phyloP scores from a whole-genome alignment of 2,888 invertebrate species.

The Drosophila rellima region DNA sequence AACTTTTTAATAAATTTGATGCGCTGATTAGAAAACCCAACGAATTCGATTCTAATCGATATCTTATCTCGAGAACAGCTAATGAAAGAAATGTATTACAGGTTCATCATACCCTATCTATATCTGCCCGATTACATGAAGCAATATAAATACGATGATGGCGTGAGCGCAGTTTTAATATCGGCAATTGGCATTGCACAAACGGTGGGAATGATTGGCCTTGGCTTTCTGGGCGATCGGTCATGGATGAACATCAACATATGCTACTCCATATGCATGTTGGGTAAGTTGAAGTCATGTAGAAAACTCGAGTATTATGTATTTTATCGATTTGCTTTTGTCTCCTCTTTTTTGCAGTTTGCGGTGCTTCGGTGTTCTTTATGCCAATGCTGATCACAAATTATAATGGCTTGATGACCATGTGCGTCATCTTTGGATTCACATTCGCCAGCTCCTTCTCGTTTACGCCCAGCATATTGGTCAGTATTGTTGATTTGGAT shows the following conservation, averaged over 20 bases:
- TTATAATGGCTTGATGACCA: slow-evolving; percentile 77
- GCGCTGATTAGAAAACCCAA: background rate
- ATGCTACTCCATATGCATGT: slow-evolving; percentile 92
- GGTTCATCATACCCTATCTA: slow-evolving; percentile 98
- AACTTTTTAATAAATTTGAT: background rate
- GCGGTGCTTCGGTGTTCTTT: slow-evolving; percentile 84
- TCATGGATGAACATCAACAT: slow-evolving; percentile 93
- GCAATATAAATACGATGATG: slow-evolving; percentile 89
- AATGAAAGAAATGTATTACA: slow-evolving; percentile 85
- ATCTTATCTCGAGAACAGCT: slow-evolving; percentile 1
- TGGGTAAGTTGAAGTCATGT: slow-evolving; percentile 83
- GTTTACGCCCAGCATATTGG: slow-evolving; percentile 95
- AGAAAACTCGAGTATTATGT: background rate
- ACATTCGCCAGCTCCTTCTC: slow-evolving; percentile 97
- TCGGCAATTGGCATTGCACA: slow-evolving; percentile 95
- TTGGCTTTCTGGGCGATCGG: slow-evolving; percentile 96
- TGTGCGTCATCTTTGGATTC: slow-evolving; percentile 92
- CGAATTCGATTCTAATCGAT: background rate
- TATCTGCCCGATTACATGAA: slow-evolving; percentile 95
- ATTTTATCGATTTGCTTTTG: background rate
- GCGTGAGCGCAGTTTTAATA: slow-evolving; percentile 92
- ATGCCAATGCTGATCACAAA: slow-evolving; percentile 83
- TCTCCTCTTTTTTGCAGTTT: slow-evolving; percentile 69
- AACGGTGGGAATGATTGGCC: slow-evolving; percentile 94
- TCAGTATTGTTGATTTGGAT: slow-evolving; percentile 95